phyloP scores from a whole-genome alignment of 2,888 invertebrate species.

The Melinopterus prodromus region DNA sequence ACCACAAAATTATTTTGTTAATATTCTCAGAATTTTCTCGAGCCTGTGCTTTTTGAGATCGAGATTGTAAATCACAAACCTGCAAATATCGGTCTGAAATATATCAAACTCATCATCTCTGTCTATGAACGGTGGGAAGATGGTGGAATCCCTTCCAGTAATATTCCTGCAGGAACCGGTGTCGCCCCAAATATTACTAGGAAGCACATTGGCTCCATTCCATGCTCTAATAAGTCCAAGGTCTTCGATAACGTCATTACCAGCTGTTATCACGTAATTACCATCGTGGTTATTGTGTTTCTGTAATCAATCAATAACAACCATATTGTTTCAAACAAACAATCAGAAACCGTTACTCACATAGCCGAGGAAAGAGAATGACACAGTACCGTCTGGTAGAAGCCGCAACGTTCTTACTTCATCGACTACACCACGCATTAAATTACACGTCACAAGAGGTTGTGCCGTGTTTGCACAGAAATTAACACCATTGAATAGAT shows the following conservation, averaged over 20 bases:
- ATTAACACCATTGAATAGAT: conserved; percentile 19
- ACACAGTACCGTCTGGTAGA: background rate
- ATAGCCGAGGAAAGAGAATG: conserved; percentile 26
- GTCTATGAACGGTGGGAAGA: conserved; percentile 22
- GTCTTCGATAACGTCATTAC: conserved; percentile 10
- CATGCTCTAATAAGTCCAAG: conserved; percentile 25
- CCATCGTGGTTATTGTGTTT: conserved; percentile 26
- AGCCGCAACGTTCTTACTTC: background rate
- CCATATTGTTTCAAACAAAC: background rate
- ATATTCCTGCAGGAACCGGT: conserved; percentile 16
- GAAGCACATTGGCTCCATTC: conserved; percentile 10
- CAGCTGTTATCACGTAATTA: conserved; percentile 16
- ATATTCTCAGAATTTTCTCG: no score
- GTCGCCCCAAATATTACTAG: conserved; percentile 13
- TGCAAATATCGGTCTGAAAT: conserved; percentile 25
- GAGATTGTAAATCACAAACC: conserved; percentile 9
- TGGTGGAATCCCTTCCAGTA: conserved; percentile 23
- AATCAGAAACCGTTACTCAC: conserved; percentile 6
- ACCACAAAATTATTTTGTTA: no score
- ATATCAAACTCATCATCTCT: conserved; percentile 23
- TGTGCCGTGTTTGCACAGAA: conserved; percentile 5
- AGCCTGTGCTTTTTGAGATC: background rate
- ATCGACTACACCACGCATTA: background rate
- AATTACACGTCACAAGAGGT: background rate
- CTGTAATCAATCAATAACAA: background rate